Conservation (phyloP, 2,797 vertebrate species). For the Scomberomorus guttatus region DNA sequence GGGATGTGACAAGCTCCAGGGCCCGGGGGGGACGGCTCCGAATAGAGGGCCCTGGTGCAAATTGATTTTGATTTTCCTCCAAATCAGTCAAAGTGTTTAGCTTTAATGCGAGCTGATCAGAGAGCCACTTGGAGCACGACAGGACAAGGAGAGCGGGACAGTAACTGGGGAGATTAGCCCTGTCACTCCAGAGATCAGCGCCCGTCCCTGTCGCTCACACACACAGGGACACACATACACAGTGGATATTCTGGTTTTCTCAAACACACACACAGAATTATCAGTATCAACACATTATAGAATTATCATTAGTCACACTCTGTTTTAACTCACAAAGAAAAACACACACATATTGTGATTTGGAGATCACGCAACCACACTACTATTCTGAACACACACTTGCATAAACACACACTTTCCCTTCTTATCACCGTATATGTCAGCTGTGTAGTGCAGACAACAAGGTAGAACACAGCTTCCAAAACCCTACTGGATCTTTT, state of each 20-base stretch:
- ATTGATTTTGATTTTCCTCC: conserved; percentile 91
- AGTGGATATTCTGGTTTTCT: conserved; percentile 10
- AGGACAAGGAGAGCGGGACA: conserved; percentile 73
- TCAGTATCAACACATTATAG: no score
- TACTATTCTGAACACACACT: neutral
- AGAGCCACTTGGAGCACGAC: conserved; percentile 84
- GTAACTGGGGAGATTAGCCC: conserved; percentile 84
- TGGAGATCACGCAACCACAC: neutral
- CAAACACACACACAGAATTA: conserved; percentile 1
- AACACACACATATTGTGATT: neutral
- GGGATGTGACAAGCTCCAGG: conserved; percentile 86
- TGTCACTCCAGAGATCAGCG: conserved; percentile 85
- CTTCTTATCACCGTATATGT: conserved; percentile 52
- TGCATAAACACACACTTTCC: conserved; percentile 24
- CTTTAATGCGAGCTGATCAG: conserved; percentile 89
- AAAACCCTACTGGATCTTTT: conserved; percentile 57
- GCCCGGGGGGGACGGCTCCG: conserved; percentile 81
- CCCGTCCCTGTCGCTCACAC: conserved; percentile 76
- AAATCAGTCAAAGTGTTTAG: conserved; percentile 90
- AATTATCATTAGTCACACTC: conserved; percentile 6
- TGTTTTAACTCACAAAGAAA: neutral
- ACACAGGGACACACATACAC: conserved; percentile 14
- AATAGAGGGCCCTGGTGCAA: conserved; percentile 84
- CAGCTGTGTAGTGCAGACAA: conserved; percentile 45
- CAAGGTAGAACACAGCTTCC: conserved; percentile 49